Base-by-base conservation (phyloP, 2,888 invertebrate species). In the Auanema sp. region DNA sequence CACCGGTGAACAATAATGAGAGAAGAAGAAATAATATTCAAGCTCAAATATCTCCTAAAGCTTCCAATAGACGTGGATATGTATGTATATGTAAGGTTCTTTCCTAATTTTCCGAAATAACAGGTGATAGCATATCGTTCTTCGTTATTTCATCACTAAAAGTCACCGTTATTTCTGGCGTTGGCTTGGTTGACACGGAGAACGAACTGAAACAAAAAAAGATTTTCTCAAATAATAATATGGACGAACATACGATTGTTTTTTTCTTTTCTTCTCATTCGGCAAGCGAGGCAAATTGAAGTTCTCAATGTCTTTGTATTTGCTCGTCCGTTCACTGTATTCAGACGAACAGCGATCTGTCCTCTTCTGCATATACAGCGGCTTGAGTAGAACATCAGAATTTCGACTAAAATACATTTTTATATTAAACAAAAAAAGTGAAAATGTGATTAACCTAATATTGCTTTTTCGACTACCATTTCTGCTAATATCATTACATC, bases 311-410 rank as follows among this genome's bases (percentile, higher is more conserved):
- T 65, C 58, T 14, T 55, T 53, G 40, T 51, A 57, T 40, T 69
- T 69, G 47, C 50, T 53, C 8, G 73, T 73, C 64, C 76, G 57
- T 55, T 73, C 71, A 60, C 74, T 76, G 67, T 76, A 76, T 50
- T 76, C 76, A 40, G 73, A 73, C 14, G 66, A 63, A 55, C 63
- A 64, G 43, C 73, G 60, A 11, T 69, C 71, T 51, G 60, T 58
- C 61, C 71, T 56, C 57, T 62, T 64, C 57, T 66, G 71, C 66
- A 71, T 69, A 54, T 70, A 71, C 12, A 71, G 51, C 54, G 74
- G 74, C 64, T 71, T 74, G 41, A 74, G 69, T 3, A 71, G 65
- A 11, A 74, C 68, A 61, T 74, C 74, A 33, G 74, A 74, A 24
- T 65, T 65, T 58, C 70, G 69, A 64, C 71, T 71, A 69, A 65